phyloP scores from a whole-genome alignment of 2,888 invertebrate species.

The Caenorhabditis imperialis region DNA sequence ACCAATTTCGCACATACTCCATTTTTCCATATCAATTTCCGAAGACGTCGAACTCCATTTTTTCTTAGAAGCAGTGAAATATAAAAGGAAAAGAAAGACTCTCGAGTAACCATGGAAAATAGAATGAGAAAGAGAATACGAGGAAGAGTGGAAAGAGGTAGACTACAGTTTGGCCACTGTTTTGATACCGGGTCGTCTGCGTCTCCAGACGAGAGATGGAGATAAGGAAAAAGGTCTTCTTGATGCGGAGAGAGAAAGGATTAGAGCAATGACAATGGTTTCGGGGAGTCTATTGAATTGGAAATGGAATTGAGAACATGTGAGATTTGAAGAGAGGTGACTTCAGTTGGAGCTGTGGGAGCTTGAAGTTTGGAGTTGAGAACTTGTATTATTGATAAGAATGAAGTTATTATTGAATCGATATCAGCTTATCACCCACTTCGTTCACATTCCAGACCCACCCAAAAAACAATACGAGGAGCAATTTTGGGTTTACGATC shows the following conservation, averaged over 20 bases:
- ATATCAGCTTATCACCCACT: conserved; percentile 10
- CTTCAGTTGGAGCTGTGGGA: no score
- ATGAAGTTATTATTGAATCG: background rate
- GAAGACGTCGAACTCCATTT: conserved; percentile 12
- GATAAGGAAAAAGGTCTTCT: conserved; percentile 11
- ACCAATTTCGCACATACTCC: conserved; percentile 1
- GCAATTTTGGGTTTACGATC: background rate
- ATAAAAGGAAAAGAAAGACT: conserved; percentile 15
- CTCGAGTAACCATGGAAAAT: conserved; percentile 11
- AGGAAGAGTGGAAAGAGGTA: background rate
- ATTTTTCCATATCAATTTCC: conserved; percentile 20
- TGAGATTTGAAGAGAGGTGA: background rate
- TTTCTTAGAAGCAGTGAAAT: conserved; percentile 16
- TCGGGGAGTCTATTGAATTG: background rate
- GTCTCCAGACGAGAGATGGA: conserved; percentile 7
- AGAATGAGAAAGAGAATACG: background rate
- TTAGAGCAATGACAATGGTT: conserved; percentile 6
- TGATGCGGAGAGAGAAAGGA: conserved; percentile 10
- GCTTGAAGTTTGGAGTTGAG: no score
- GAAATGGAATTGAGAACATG: background rate
- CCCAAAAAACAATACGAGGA: conserved; percentile 20
- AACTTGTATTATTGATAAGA: background rate
- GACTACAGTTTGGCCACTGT: conserved; percentile 49
- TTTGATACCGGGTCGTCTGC: conserved; percentile 10
- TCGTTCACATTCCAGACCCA: conserved; percentile 30